A percentile compares a stretch with the other conserved stretches of the same genome.
Evolutionary conservation across 2,888 invertebrate species (phyloP).

Genomic region (Parthenolecanium corni): DNA sequence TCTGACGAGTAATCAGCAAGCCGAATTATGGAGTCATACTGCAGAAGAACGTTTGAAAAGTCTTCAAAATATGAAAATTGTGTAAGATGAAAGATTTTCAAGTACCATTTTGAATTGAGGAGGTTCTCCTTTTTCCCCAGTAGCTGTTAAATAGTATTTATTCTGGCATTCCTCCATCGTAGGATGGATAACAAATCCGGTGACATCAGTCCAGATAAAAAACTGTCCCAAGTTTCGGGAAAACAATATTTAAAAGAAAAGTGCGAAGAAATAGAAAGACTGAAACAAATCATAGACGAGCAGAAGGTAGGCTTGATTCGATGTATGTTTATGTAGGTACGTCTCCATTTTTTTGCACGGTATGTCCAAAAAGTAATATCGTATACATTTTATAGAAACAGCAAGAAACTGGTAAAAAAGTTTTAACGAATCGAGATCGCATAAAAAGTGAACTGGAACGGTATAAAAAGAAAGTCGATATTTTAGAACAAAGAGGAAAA

Average conservation of each 20-base stretch:
- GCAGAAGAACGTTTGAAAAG: slow-evolving; percentile 46
- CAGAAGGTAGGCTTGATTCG: slow-evolving; percentile 37
- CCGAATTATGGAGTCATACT: slow-evolving; percentile 54
- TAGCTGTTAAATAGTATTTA: too few relatives aligned
- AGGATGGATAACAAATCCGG: slow-evolving; percentile 43
- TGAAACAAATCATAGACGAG: slow-evolving; percentile 39
- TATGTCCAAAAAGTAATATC: neutral
- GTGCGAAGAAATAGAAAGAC: slow-evolving; percentile 37
- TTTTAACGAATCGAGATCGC: slow-evolving; percentile 31
- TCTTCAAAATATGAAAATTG: slow-evolving; percentile 50
- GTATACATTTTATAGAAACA: slow-evolving; percentile 3
- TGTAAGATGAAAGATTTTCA: slow-evolving; percentile 36
- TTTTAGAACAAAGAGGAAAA: slow-evolving; percentile 32
- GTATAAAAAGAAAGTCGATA: slow-evolving; percentile 39
- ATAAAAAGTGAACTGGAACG: slow-evolving; percentile 39
- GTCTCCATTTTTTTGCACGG: too few relatives aligned
- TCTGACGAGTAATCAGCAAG: slow-evolving; percentile 43
- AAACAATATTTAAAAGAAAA: slow-evolving; percentile 48
- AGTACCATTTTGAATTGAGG: neutral
- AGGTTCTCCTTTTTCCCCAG: too few relatives aligned
- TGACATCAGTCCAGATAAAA: too few relatives aligned
- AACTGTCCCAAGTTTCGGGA: too few relatives aligned
- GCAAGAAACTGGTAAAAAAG: slow-evolving; percentile 24
- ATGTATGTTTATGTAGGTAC: too few relatives aligned
- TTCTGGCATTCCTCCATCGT: slow-evolving; percentile 16